Base-by-base conservation (phyloP, 1,140 invertebrate species). In the Cherax destructor region DNA sequence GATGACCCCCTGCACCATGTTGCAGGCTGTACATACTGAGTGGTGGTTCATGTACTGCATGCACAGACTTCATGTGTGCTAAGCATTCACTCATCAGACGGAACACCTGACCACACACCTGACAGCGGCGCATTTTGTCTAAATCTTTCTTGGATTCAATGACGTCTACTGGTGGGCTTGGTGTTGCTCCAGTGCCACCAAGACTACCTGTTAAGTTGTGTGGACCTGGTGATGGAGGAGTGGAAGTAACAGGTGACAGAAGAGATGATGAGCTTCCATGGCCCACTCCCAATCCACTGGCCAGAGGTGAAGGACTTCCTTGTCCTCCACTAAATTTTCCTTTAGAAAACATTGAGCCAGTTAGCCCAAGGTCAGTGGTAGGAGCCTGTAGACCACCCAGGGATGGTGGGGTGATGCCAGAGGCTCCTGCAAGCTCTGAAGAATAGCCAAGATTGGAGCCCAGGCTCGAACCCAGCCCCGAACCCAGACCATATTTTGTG, bases 71-170 rank as follows among this genome's bases (percentile, higher is more conserved):
- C 92, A 92, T 93, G 84, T 93, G 92, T 65, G 92, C 92, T 18
- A 93, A 76, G 65, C 92, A 93, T 77, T 93, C 92, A 69, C 92
- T 93, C 92, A 93, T 93, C 83, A 93, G 65, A 65, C 92, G 83
- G 72, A 93, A 93, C n/a, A 93, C 92, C 56, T 93, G 92, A 13
- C 92, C 92, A 90, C 92, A 93, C n/a, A 93, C 91, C 69, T 93
- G 92, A 85, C 92, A 93, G 18, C 92, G 86, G 30, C 91, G 86
- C 92, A 93, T 93, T 79, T 93, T 93, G 59, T 93, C 92, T 59
- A 93, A 86, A 86, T 93, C 92, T 69, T 93, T 93, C 76, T 93
- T 93, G 21, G 87, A 87, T 61, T 93, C 92, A 61, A 85, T 84
- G 18, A 88, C 72, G 69, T 93, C 92, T 13, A 93, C 92, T 11